phyloP scores from a whole-genome alignment of 1,140 invertebrate species.

The Drosophila paulistorum region DNA sequence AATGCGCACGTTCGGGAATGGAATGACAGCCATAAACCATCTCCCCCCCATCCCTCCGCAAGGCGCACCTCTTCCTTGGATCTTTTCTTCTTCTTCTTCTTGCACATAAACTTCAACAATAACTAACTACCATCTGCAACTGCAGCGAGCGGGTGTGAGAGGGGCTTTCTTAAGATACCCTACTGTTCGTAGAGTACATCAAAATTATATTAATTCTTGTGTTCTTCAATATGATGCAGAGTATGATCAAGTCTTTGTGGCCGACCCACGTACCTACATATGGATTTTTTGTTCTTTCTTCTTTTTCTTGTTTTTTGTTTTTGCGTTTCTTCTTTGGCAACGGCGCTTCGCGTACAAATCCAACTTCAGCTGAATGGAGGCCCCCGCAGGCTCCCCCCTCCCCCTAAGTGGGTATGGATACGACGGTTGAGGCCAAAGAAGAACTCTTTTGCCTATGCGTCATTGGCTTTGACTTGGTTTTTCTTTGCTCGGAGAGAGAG shows the following conservation, averaged over 20 bases:
- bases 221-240: slow-evolving; percentile 12
- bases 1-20: slow-evolving; percentile 71
- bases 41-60: slow-evolving; percentile 21
- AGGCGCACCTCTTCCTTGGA: slow-evolving; percentile 11
- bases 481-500: background rate
- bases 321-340: slow-evolving; percentile 60
- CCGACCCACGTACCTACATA: slow-evolving; percentile 15
- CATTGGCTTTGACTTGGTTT: slow-evolving; percentile 40
- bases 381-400: background rate
- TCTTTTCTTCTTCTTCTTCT: slow-evolving; percentile 18
- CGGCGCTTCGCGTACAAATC: slow-evolving; percentile 76
- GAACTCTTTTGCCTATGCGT: slow-evolving; percentile 47
- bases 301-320: slow-evolving; percentile 8
- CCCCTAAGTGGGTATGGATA: background rate
- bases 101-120: slow-evolving; percentile 6
- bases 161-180: background rate
- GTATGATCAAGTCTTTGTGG: slow-evolving; percentile 13
- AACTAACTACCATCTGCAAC: slow-evolving; percentile 9
- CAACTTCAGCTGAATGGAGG: slow-evolving; percentile 56
- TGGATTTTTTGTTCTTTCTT: slow-evolving; percentile 24
- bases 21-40: slow-evolving; percentile 57
- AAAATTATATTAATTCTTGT: too few relatives aligned
- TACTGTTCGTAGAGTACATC: background rate
- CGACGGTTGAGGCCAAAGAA: slow-evolving; percentile 14
- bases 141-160: background rate